Percentiles rank a stretch among this genome's conserved stretches.
Evolutionary conservation across 2,113 vertebrate species (phyloP).

Genomic region (Pseudopodoces humilis): DNA sequence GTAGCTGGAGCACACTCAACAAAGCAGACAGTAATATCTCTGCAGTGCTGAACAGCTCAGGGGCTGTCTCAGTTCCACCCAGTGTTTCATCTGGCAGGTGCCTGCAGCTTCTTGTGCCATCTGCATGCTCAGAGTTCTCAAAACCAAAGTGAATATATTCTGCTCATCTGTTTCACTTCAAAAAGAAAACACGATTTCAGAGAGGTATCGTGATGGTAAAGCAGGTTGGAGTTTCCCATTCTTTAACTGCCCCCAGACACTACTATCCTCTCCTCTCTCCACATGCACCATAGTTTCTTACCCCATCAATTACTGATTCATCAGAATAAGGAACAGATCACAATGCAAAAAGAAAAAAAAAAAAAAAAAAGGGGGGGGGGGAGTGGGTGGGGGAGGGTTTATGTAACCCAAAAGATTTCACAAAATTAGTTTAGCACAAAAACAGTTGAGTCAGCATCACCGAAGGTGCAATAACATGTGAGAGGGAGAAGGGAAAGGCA

Average conservation of each 20-base stretch:
- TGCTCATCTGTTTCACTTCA: not conserved
- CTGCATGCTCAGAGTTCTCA: not conserved
- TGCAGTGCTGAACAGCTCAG: not conserved
- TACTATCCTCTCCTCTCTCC: not conserved
- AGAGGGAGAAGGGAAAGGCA: not conserved
- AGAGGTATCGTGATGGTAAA: not conserved
- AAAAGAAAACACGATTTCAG: not conserved
- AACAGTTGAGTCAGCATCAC: slow-evolving; percentile 42
- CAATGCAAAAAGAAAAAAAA: not conserved
- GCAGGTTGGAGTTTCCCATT: not conserved
- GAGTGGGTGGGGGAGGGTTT: not conserved
- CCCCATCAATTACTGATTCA: not conserved
- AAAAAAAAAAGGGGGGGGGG: rapidly evolving
- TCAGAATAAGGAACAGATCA: not conserved
- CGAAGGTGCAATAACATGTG: not conserved
- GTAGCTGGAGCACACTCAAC: not conserved
- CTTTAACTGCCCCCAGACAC: not conserved
- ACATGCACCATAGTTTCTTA: not conserved
- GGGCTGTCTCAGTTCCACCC: not conserved
- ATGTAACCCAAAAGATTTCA: slow-evolving; percentile 19
- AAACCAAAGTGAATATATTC: not conserved
- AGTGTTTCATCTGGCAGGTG: slow-evolving; percentile 11
- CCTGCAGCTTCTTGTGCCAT: not conserved
- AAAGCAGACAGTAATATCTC: not conserved
- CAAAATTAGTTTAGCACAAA: not conserved